A percentile compares a stretch with the other conserved stretches of the same genome.
Evolutionary conservation across 2,888 invertebrate species (phyloP).

Genomic region (Syrista parreyssii): DNA sequence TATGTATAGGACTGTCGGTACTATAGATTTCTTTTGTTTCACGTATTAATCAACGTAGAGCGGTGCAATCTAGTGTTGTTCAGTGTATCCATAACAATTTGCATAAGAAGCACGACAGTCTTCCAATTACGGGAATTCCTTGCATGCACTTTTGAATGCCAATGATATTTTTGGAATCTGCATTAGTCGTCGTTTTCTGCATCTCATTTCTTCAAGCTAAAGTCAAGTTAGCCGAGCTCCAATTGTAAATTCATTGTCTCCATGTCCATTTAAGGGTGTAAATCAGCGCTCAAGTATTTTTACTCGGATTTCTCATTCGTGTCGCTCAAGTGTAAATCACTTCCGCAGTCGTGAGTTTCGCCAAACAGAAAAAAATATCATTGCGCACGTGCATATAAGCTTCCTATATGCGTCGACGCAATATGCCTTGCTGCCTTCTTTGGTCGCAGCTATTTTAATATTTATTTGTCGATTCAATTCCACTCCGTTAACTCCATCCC

Average conservation of each 20-base stretch:
- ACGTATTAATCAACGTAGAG: background rate
- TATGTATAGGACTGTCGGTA: background rate
- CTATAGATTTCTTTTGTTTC: background rate
- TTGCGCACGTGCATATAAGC: slow-evolving; percentile 26
- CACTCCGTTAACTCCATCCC: slow-evolving; percentile 9
- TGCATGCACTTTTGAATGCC: background rate
- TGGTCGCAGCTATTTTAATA: slow-evolving; percentile 29
- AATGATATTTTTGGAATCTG: background rate
- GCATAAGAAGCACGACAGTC: background rate
- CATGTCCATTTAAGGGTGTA: background rate
- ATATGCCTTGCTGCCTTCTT: slow-evolving; percentile 27
- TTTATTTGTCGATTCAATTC: slow-evolving; percentile 29
- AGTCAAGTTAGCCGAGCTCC: background rate
- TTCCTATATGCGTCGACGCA: slow-evolving; percentile 28
- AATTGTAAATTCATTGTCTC: background rate
- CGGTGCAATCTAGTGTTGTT: background rate
- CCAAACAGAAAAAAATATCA: background rate
- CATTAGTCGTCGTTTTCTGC: background rate
- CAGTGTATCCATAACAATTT: background rate
- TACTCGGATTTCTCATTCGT: background rate
- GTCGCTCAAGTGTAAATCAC: background rate
- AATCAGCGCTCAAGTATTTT: background rate
- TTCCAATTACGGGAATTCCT: background rate
- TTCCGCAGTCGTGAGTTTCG: background rate
- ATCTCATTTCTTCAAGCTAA: background rate